phyloP scores from a whole-genome alignment of 2,113 vertebrate genomes.

The Pipa parva region DNA sequence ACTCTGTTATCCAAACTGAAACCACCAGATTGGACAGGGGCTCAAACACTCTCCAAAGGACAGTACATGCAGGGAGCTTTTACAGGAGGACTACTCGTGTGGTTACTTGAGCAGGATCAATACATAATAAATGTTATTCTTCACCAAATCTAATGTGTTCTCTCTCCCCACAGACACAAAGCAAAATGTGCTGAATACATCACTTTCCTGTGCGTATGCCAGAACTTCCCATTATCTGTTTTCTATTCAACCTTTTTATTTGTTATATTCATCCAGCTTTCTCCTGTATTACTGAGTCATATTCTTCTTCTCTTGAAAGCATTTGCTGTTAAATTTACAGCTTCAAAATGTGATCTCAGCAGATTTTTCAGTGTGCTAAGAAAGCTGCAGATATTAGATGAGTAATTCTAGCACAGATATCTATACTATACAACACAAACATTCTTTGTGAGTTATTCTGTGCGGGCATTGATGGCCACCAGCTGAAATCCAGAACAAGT shows the following conservation, averaged over 20 bases:
- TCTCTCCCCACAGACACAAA: too few relatives aligned
- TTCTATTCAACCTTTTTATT: neutral
- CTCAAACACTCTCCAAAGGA: too few relatives aligned
- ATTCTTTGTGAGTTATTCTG: neutral
- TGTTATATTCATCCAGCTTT: neutral
- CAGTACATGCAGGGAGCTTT: too few relatives aligned
- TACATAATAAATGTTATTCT: too few relatives aligned
- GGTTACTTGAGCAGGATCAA: too few relatives aligned
- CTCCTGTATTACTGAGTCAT: neutral
- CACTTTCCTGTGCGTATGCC: neutral
- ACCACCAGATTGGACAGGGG: too few relatives aligned
- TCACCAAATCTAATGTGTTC: too few relatives aligned
- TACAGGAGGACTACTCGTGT: too few relatives aligned
- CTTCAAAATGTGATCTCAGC: neutral
- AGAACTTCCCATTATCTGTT: neutral
- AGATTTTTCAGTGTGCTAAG: slow-evolving; percentile 8
- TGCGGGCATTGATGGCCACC: neutral
- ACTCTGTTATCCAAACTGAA: too few relatives aligned
- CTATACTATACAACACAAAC: slow-evolving; percentile 17
- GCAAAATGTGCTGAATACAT: too few relatives aligned
- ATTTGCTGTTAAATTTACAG: neutral
- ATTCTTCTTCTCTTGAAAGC: neutral
- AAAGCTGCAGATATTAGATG: slow-evolving; percentile 4
- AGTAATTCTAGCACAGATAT: slow-evolving; percentile 1
- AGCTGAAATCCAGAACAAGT: neutral